phyloP scores from a whole-genome alignment of 2,888 invertebrate genomes.

The Sycophila texana region DNA sequence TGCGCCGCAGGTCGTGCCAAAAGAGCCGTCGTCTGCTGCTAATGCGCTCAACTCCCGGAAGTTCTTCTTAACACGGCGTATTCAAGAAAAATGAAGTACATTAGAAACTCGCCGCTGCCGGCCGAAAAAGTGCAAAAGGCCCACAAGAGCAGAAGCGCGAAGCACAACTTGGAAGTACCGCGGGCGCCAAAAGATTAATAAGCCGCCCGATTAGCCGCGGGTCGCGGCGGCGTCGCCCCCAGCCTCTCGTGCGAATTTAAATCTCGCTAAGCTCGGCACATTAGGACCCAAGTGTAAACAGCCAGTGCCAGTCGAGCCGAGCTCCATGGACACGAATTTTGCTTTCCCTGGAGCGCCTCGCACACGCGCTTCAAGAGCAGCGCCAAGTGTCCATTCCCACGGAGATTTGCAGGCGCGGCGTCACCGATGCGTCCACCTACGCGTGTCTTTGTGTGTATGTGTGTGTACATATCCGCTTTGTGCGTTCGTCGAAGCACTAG shows the following conservation, averaged over 20 bases:
- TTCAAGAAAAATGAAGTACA: slow-evolving; percentile 49
- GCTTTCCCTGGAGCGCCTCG: slow-evolving; percentile 1
- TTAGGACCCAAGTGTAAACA: slow-evolving; percentile 74
- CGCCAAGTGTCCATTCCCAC: slow-evolving; percentile 74
- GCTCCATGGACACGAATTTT: slow-evolving; percentile 61
- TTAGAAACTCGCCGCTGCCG: slow-evolving; percentile 27
- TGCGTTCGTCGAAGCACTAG: slow-evolving; percentile 11
- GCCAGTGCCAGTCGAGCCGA: slow-evolving; percentile 73
- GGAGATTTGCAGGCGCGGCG: slow-evolving; percentile 67
- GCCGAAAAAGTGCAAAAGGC: slow-evolving; percentile 55
- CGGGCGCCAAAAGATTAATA: slow-evolving; percentile 62
- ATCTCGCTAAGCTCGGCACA: slow-evolving; percentile 74
- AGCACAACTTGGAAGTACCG: slow-evolving; percentile 66
- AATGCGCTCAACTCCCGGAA: neutral
- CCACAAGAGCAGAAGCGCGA: slow-evolving; percentile 59
- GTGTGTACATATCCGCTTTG: slow-evolving; percentile 35
- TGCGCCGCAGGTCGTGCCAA: too few relatives aligned
- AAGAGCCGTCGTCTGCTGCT: too few relatives aligned
- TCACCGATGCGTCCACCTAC: slow-evolving; percentile 29
- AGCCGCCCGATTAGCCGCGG: slow-evolving; percentile 64
- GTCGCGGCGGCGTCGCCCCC: slow-evolving; percentile 23
- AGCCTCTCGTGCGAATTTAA: slow-evolving; percentile 71
- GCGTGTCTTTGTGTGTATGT: neutral
- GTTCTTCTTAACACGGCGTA: slow-evolving; percentile 20
- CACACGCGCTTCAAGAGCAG: slow-evolving; percentile 60